These are phyloP conservation scores for Dermatemys mawii DNA, from an alignment of 2,113 vertebrate species.

Conservation along the genomic window DNA sequence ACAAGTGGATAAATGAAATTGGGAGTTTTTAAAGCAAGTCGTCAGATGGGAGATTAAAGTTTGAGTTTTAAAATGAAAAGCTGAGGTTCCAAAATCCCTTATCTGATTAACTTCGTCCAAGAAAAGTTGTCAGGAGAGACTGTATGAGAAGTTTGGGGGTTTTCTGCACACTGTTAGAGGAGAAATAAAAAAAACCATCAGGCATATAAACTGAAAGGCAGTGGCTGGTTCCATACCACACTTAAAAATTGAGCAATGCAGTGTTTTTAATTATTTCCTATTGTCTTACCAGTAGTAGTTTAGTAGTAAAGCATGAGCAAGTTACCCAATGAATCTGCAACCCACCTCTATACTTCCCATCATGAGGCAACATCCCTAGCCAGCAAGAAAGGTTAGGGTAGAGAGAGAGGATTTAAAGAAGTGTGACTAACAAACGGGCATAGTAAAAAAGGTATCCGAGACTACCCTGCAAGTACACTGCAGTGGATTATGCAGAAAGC, in stretches of 20 bases:
- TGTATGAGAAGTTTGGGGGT: neutral
- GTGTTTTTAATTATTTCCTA: neutral
- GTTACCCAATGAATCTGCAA: neutral
- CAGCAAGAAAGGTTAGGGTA: neutral
- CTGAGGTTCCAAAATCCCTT: neutral
- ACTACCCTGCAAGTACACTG: too few species aligned
- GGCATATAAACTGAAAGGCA: neutral
- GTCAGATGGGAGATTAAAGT: neutral
- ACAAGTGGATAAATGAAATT: neutral
- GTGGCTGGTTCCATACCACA: neutral
- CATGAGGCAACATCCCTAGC: neutral
- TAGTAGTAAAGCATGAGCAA: too few species aligned
- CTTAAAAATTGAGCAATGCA: neutral
- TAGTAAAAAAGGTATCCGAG: neutral
- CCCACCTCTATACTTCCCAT: neutral
- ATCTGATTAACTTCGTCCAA: neutral
- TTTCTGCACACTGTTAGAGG: neutral
- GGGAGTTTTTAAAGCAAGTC: neutral
- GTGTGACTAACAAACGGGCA: neutral
- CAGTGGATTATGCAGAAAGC: neutral
- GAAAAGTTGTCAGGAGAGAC: neutral
- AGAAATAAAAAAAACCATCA: neutral
- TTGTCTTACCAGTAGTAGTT: neutral
- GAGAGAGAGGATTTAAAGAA: neutral
- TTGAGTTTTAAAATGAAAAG: neutral